Evolutionary conservation across 2,113 vertebrate genomes (phyloP).

Genomic region (Tetrao urogallus): DNA sequence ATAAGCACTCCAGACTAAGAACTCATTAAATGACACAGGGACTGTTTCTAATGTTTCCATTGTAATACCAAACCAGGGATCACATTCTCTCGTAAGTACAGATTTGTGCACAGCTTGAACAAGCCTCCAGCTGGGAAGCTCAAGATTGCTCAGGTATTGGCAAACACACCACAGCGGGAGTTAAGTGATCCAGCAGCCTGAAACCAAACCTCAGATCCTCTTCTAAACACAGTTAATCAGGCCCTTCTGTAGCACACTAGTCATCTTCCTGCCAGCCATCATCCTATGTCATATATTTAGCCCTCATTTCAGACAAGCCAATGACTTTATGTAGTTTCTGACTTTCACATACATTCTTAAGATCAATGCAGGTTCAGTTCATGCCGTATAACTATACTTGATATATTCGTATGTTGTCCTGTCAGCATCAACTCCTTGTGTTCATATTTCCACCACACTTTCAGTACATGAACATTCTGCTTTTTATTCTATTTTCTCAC

Average conservation of each 20-base stretch:
- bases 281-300: fast-evolving
- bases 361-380: background rate
- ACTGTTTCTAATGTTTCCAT: background rate
- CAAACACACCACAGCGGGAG: background rate
- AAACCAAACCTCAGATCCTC: background rate
- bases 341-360: background rate
- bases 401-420: background rate
- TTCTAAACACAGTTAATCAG: background rate
- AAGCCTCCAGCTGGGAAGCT: background rate
- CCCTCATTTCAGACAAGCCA: background rate
- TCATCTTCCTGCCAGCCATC: background rate
- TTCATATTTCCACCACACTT: background rate
- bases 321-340: background rate
- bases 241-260: background rate
- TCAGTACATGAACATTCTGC: background rate
- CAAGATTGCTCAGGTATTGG: background rate
- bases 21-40: background rate
- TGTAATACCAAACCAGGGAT: fast-evolving
- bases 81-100: background rate
- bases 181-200: background rate
- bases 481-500: background rate
- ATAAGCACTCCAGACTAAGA: background rate
- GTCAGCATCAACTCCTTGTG: background rate
- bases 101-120: background rate
- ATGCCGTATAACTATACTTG: background rate